phyloP scores from a whole-genome alignment of 2,797 vertebrate genomes.

The Sebastes vulpes region DNA sequence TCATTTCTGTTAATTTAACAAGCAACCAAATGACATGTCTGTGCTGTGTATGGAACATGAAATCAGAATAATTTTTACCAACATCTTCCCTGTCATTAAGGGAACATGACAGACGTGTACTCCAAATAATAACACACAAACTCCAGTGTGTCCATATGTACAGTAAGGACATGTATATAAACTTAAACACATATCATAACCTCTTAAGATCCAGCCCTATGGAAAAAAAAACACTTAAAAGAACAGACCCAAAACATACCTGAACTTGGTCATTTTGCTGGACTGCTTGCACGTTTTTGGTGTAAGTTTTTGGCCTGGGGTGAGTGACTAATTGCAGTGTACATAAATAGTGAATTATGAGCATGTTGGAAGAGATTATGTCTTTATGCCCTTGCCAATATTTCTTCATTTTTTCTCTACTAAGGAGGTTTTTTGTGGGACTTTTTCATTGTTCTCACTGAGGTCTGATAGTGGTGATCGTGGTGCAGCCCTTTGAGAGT shows the following conservation, averaged over 20 bases:
- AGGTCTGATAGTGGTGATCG: neutral
- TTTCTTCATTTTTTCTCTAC: neutral
- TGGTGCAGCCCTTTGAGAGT: neutral
- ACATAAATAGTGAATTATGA: constrained; percentile 43
- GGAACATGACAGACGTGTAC: constrained; percentile 17
- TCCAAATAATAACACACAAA: constrained; percentile 53
- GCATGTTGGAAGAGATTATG: constrained; percentile 11
- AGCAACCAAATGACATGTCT: constrained; percentile 41
- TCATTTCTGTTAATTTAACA: constrained; percentile 40
- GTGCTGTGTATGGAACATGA: constrained; percentile 26
- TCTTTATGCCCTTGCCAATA: constrained; percentile 10
- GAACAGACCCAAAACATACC: neutral
- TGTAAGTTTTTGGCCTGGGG: neutral
- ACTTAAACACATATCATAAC: constrained; percentile 69
- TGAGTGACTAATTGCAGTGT: constrained; percentile 42
- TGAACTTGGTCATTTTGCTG: neutral
- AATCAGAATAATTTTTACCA: constrained; percentile 20
- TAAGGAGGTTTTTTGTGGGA: constrained; percentile 9
- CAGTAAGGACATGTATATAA: constrained; percentile 58
- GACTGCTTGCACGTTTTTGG: constrained; percentile 1
- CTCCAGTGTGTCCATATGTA: constrained; percentile 26
- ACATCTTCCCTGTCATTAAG: constrained; percentile 35
- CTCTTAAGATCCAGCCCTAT: neutral
- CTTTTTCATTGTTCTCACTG: constrained; percentile 13
- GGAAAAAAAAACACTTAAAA: neutral